These are phyloP conservation scores for Apodemus sylvaticus DNA, from an alignment of 2,113 vertebrate genomes.

Conservation along the genomic window DNA sequence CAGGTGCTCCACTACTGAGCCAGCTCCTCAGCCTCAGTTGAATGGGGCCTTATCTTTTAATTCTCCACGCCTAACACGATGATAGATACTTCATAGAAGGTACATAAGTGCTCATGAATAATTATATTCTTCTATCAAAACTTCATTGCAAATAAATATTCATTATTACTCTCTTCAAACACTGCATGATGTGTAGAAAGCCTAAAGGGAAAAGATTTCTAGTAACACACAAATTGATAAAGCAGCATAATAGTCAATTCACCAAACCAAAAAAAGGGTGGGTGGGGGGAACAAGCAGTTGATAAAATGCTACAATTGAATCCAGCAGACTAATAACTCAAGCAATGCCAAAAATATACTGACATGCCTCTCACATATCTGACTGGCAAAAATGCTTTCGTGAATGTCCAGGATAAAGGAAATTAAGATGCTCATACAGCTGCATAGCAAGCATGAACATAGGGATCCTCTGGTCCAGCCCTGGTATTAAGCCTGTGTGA, in stretches of 20 bases:
- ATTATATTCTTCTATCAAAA: background rate
- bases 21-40: background rate
- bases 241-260: background rate
- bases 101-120: background rate
- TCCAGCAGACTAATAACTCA: background rate
- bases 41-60: background rate
- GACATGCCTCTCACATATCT: background rate
- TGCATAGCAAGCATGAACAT: background rate
- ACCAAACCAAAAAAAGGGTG: background rate
- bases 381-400: background rate
- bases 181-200: background rate
- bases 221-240: background rate
- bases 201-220: background rate
- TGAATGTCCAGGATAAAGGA: background rate
- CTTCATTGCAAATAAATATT: background rate
- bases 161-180: background rate
- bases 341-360: background rate
- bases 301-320: slow-evolving; percentile 9
- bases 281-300: background rate
- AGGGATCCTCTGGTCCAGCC: background rate
- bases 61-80: background rate
- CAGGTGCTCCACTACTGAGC: background rate
- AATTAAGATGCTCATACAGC: background rate
- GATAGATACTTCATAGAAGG: background rate
- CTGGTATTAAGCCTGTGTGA: background rate